These are phyloP conservation scores for Rhadina sibilatrix DNA, from an alignment of 2,113 vertebrate genomes.

Conservation along the genomic window DNA sequence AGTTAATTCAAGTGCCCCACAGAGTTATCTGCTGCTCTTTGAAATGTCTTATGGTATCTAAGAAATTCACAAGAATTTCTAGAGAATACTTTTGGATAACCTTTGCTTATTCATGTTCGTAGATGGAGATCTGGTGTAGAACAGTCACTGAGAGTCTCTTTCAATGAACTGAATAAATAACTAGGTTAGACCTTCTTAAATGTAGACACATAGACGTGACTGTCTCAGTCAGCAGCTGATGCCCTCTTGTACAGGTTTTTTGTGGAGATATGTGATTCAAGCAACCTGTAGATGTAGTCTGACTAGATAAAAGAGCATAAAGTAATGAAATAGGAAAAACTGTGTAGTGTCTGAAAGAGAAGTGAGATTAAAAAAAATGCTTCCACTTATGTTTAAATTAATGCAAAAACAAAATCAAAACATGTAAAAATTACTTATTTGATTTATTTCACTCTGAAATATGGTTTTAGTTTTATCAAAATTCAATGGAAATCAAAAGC, in stretches of 20 bases:
- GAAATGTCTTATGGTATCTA: background rate
- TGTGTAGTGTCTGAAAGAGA: background rate
- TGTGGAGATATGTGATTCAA: background rate
- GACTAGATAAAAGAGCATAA: background rate
- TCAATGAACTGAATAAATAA: background rate
- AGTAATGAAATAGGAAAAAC: background rate
- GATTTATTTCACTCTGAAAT: background rate
- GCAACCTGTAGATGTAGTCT: background rate
- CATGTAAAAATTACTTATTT: background rate
- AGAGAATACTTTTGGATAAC: background rate
- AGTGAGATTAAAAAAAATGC: background rate
- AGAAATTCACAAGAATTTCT: background rate
- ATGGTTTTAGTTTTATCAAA: background rate
- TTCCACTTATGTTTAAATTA: background rate
- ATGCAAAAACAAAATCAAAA: background rate
- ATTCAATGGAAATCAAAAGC: background rate
- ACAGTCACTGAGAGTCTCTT: background rate
- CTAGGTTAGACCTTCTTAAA: background rate
- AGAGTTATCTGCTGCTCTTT: background rate
- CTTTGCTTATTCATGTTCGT: accelerated
- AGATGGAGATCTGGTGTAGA: background rate
- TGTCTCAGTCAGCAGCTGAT: background rate
- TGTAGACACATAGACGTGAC: background rate
- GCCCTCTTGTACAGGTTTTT: background rate
- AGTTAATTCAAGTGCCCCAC: background rate